These are phyloP conservation scores for Macquaria australasica DNA, from an alignment of 2,113 vertebrate species.

Conservation along the genomic window DNA sequence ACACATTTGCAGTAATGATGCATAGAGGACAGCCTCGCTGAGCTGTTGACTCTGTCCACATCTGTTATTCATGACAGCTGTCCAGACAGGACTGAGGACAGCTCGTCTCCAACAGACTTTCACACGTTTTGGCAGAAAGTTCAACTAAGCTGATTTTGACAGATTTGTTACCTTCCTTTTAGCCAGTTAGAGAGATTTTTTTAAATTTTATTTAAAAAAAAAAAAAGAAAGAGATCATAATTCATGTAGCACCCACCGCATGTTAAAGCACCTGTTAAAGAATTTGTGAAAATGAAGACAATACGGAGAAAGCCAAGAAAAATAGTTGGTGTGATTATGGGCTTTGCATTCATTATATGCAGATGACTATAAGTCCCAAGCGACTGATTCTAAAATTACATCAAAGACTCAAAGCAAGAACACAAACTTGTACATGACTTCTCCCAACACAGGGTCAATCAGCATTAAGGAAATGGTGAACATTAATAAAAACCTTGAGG, in stretches of 20 bases:
- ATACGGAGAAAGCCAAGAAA: not conserved
- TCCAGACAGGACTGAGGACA: slow-evolving; percentile 1
- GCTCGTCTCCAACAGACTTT: not conserved
- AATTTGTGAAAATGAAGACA: not conserved
- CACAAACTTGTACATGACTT: not conserved
- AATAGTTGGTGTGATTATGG: not conserved
- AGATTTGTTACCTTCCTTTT: slow-evolving; percentile 26
- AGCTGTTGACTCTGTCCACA: slow-evolving; percentile 1
- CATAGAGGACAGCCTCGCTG: not conserved
- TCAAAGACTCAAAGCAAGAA: no score
- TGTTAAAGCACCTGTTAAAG: not conserved
- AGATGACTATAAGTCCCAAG: not conserved
- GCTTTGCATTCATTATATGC: not conserved
- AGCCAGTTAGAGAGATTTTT: not conserved
- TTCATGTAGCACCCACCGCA: not conserved
- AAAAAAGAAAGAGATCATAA: not conserved
- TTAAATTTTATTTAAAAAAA: not conserved
- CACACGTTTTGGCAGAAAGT: slow-evolving; percentile 18
- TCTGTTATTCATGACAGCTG: slow-evolving; percentile 20
- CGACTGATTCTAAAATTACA: not conserved
- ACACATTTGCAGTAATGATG: slow-evolving; percentile 1
- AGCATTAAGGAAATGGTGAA: not conserved
- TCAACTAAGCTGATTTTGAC: slow-evolving; percentile 9
- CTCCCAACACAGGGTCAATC: not conserved
- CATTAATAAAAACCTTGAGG: not conserved